Percentiles rank a stretch among this genome's conserved stretches.
Conservation (phyloP, 2,113 vertebrate species). For the Todiramphus chloris region DNA sequence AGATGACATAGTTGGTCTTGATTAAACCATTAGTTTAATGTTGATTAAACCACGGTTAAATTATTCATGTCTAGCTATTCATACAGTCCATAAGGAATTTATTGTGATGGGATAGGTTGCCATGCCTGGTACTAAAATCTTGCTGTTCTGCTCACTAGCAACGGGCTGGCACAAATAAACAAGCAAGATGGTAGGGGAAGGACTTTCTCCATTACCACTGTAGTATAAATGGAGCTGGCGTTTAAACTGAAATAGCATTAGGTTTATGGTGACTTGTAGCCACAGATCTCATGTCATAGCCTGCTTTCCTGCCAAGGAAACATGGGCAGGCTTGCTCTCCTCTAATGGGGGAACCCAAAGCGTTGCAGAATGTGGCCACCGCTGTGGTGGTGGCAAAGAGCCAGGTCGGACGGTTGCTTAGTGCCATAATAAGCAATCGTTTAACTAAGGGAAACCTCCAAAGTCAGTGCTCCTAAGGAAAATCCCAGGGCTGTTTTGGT, state of each 20-base stretch:
- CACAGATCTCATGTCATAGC: neutral
- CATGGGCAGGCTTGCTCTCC: neutral
- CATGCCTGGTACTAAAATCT: neutral
- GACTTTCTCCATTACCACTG: neutral
- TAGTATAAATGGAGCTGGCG: neutral
- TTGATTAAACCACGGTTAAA: constrained; percentile 10
- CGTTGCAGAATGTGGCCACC: neutral
- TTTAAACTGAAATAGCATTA: neutral
- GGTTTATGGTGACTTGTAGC: neutral
- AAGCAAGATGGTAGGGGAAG: neutral
- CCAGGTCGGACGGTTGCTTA: neutral
- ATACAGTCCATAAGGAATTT: neutral
- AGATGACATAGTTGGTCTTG: neutral
- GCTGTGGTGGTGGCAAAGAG: neutral
- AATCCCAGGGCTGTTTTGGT: neutral
- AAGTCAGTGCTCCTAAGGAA: neutral
- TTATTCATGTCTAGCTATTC: neutral
- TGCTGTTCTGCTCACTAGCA: neutral
- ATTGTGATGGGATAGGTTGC: neutral
- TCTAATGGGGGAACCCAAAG: neutral
- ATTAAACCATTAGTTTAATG: neutral
- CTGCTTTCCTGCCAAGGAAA: constrained; percentile 16
- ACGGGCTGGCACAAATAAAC: neutral
- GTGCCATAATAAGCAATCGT: neutral
- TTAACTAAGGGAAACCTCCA: neutral